Conservation (phyloP, 1,140 invertebrate genomes). For the Lucilia cuprina region DNA sequence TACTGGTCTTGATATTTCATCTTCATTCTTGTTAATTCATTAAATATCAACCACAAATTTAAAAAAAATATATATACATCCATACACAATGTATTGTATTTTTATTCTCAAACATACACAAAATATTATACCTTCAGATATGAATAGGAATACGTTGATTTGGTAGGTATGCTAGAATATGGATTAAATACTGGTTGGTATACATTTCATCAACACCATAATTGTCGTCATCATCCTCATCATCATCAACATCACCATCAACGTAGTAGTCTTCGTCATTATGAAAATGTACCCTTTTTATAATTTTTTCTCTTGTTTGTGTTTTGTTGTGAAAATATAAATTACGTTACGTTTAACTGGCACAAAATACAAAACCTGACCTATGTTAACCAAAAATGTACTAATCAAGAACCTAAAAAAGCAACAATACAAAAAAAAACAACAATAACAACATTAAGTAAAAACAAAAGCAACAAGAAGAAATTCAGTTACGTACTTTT, state of each 20-base stretch:
- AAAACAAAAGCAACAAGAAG: conserved; percentile 7
- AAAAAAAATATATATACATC: too few species aligned
- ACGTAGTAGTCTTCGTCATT: too few species aligned
- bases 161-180: too few species aligned
- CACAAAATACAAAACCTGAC: not conserved
- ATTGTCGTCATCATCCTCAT: not conserved
- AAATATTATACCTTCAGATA: too few species aligned
- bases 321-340: not conserved
- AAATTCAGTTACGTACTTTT: not conserved
- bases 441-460: not conserved
- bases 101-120: too few species aligned
- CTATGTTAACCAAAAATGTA: conserved; percentile 23
- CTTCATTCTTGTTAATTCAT: too few species aligned
- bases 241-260: not conserved
- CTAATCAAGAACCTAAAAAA: not conserved
- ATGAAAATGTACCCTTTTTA: not conserved
- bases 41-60: too few species aligned
- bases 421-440: not conserved
- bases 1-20: too few species aligned
- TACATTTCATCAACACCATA: not conserved
- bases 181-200: not conserved
- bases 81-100: too few species aligned
- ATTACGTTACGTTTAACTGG: not conserved
- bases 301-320: not conserved
- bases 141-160: too few species aligned